Evolutionary conservation across 2,888 invertebrate genomes (phyloP).

Genomic region (Andrena haemorrhoa): DNA sequence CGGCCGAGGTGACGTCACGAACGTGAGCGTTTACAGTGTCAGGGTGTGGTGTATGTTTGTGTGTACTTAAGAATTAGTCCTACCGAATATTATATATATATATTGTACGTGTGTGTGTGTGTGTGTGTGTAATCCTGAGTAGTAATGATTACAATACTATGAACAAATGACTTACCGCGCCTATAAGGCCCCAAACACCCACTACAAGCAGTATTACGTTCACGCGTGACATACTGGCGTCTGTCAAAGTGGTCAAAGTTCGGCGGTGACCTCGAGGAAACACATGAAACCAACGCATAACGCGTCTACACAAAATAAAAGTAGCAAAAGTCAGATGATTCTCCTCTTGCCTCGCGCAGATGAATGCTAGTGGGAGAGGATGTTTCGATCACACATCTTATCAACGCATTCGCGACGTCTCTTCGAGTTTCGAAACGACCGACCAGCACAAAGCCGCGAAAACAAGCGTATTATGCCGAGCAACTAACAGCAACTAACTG

Average conservation of each 20-base stretch:
- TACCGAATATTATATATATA: not conserved
- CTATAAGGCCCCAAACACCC: conserved; percentile 40
- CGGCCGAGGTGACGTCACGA: conserved; percentile 75
- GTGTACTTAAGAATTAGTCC: not conserved
- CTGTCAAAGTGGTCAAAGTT: conserved; percentile 61
- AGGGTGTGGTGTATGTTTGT: conserved; percentile 58
- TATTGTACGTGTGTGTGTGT: not conserved
- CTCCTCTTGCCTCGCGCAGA: not conserved
- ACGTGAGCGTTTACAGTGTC: conserved; percentile 14
- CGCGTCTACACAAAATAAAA: conserved; percentile 14
- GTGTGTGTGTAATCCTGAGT: not conserved
- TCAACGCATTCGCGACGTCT: not conserved
- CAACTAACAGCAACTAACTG: not conserved
- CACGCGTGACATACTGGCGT: conserved; percentile 38
- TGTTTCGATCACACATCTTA: not conserved
- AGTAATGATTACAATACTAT: not conserved
- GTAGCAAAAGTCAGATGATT: not conserved
- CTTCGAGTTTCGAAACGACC: not conserved
- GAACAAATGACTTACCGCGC: conserved; percentile 54
- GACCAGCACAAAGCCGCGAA: not conserved
- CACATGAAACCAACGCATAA: conserved; percentile 43
- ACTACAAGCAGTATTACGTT: conserved; percentile 48
- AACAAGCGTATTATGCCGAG: conserved; percentile 9
- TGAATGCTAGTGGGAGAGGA: not conserved
- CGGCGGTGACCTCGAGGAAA: conserved; percentile 48